Percentiles rank a stretch among this genome's conserved stretches.
Conservation (phyloP, 2,888 invertebrate genomes). For the Rotaria macrura region DNA sequence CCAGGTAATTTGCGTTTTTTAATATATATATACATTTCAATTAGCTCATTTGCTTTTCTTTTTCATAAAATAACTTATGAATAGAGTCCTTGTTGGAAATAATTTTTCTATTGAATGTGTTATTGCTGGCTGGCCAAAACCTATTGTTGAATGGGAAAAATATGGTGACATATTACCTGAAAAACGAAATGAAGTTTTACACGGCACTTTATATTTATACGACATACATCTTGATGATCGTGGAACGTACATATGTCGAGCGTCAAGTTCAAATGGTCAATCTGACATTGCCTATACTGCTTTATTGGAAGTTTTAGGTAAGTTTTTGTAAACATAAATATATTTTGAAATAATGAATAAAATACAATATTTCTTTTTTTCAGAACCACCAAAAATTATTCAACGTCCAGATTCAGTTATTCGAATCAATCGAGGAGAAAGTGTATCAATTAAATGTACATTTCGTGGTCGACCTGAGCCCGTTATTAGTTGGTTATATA, state of each 20-base stretch:
- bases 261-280: constrained; percentile 39
- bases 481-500: constrained; percentile 69
- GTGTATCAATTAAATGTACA: constrained; percentile 54
- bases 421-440: constrained; percentile 54
- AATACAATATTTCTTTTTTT: not conserved
- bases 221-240: constrained; percentile 40
- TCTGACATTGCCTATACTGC: constrained; percentile 36
- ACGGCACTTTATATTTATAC: constrained; percentile 40
- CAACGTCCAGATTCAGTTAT: constrained; percentile 48
- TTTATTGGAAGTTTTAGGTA: constrained; percentile 36
- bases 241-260: constrained; percentile 45
- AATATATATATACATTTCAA: not conserved
- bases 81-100: constrained; percentile 47
- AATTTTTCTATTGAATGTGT: constrained; percentile 89
- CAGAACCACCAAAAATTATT: constrained; percentile 45
- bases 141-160: constrained; percentile 79
- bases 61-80: not conserved
- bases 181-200: constrained; percentile 34
- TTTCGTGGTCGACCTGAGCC: constrained; percentile 66
- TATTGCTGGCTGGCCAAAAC: constrained; percentile 83
- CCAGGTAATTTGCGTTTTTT: not conserved
- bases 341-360: not conserved
- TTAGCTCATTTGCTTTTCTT: not conserved
- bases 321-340: too few species aligned
- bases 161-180: constrained; percentile 53